Base-by-base conservation (phyloP, 2,888 invertebrate species). In the Heliconius cydno region DNA sequence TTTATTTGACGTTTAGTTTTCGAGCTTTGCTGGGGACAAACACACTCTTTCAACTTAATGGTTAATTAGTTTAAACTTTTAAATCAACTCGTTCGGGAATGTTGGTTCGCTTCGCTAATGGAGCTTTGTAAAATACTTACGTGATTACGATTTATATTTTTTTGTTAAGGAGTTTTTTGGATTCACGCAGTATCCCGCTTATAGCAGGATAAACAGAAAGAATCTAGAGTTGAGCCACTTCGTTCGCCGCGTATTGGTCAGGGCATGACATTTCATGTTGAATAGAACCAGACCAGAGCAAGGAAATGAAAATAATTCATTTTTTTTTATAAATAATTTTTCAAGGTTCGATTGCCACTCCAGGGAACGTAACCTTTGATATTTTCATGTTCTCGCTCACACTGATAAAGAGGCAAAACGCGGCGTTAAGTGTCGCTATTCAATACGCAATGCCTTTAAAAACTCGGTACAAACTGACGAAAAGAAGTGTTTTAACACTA, bases 31-130 rank as follows among this genome's bases (percentile, higher is more conserved):
- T 82, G 80, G 81, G 82, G 84, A 83, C 82, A 83, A 85, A 85
- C 83, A 84, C 80, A 81, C 83, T 81, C 82, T 84, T 84, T 85
- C 82, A 83, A 84, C 81, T 83, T 83, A 82, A 82, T 76, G 80
- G 81, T 81, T 82, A 83, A 85, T 85, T 85, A 82, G 81, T 82
- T 85, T 84, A 84, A 84, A 84, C 83, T 85, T 85, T 84, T 82
- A 81, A 82, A 82, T 84, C 79, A 82, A 84, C 83, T 82, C 81
- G 82, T 83, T 82, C 81, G 72, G 72, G 79, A 78, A n/a, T 79
- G 81, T 72, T 76, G 25, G 70, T 63, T 63, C 60, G 41, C 46
- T 74, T 46, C 70, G 72, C 41, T 57, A 79, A 74, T 81, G 65
- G 67, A 67, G 71, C 34, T 73, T 77, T 73, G 34, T 73, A 13